Base-by-base conservation (phyloP, 37 sponge, comb jelly and placozoan genomes). In the Hormiphora californensis region DNA sequence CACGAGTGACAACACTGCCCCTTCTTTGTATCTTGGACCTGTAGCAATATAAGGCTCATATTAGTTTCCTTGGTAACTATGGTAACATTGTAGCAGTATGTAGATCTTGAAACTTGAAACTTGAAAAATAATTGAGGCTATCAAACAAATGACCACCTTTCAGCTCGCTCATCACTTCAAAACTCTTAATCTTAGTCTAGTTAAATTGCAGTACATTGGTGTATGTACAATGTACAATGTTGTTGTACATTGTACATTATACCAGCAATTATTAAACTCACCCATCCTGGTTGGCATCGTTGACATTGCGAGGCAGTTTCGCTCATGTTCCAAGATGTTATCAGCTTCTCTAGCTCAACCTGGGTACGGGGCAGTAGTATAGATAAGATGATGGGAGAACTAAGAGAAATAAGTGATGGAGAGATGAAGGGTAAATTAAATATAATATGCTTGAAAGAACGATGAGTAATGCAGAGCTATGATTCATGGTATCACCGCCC, bases 1-100 rank as follows among this genome's bases (percentile, higher is more conserved):
- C 81, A 73, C 41, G 40, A 43, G 81, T 73, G 21, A 73, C 81
- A 73, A n/a, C 81, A 73, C 46, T 73, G 41, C 35, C 27, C 61
- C 27, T 12, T 25, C 5, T 28, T 4, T 5, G 61, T 57, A 12
- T 57, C 61, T 21, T 28, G 30, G 9, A 57, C 61, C 61, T 57
- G 61, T 15, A 5, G 27, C 4, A 49, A 49, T 49, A 15, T 17
- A 49, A 9, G 15, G 53, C 15, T 9, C 53, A 49, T 49, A 49
- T 49, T 17, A 17, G 9, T 49, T 49, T 49, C 53, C 53, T 49
- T 15, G 53, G 15, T 15, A 19, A 57, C n/a, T 5, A 19, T 25
- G 9, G 27, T 28, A 12, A 57, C 17, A 5, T 57, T 57, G 23
- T 57, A 19, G n/a, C 61, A 28, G 17, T 21, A 28, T 46, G 12